Conservation (phyloP, 2,113 vertebrate genomes). For the Zosterops lateralis region DNA sequence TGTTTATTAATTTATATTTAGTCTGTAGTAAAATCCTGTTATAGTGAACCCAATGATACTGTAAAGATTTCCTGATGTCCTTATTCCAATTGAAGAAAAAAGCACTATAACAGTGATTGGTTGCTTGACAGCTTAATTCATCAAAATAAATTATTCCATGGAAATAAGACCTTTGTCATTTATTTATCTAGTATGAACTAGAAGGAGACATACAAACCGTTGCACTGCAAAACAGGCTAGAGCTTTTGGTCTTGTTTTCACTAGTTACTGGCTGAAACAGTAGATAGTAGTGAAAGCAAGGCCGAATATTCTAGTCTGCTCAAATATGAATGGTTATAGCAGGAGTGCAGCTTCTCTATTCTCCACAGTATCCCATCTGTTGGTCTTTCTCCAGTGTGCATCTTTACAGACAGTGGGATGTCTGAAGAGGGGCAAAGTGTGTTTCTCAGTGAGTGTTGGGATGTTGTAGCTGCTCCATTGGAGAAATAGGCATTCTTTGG, state of each 20-base stretch:
- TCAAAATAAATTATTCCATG: conserved; percentile 35
- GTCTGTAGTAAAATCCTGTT: conserved; percentile 51
- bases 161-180: conserved; percentile 38
- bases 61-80: conserved; percentile 33
- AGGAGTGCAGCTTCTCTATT: not conserved
- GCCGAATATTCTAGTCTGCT: not conserved
- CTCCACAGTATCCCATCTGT: not conserved
- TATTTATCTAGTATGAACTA: conserved; percentile 24
- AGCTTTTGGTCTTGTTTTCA: not conserved
- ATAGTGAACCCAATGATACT: conserved; percentile 28
- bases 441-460: not conserved
- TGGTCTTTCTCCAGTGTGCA: not conserved
- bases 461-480: not conserved
- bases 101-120: conserved; percentile 20
- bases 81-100: not conserved
- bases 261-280: not conserved
- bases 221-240: not conserved
- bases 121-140: not conserved
- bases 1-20: conserved; percentile 57
- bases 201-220: not conserved
- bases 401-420: not conserved
- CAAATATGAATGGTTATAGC: not conserved
- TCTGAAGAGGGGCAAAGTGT: not conserved
- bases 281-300: not conserved
- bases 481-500: not conserved